Evolutionary conservation across 2,888 invertebrate species (phyloP), one percentile per base, ranked within the genome.

Genomic region (Cheilosia urbana): DNA sequence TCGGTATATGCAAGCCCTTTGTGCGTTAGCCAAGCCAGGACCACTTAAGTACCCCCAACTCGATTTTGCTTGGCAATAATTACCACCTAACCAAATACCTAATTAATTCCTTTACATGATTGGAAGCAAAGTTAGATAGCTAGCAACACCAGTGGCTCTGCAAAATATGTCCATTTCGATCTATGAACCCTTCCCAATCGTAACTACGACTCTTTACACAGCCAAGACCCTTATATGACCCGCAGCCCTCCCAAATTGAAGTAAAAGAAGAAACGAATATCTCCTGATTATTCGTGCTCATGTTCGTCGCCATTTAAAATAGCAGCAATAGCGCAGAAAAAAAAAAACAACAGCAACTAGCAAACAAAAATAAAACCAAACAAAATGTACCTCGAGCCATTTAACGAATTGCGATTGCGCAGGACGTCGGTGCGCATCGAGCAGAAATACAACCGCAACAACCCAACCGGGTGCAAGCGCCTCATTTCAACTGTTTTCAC

Each of bases 401-500:
- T 81, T 85, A 85, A 77, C 85, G 85, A 85, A 85, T 85, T 85
- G 81, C 79, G 66, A 69, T 75, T 65, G 73, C 37, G 13, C 75
- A 65, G 66, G 76, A 76, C 71, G 45, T 57, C 57, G 51, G 7
- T 15, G 49, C 79, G 65, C 80, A 57, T 27, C 13, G 60, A 47
- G 47, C 42, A 57, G 37, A 62, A 80, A 45, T 63, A 7, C 30
- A 69, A 53, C 57, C 68, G 69, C 49, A 63, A 76, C 71, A 71
- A 34, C 79, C 71, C 51, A 68, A 49, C 65, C 65, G 79, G 84
- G 84, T 84, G 84, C 80, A 84, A 85, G 85, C 85, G 81, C 85
- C 85, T 85, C 85, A 81, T 81, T 85, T 85, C 85, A 85, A 85
- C 85, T 81, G 85, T 85, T 85, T 85, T 85, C 85, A 85, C 85